Conservation (phyloP, 2,797 vertebrate genomes). For the Aulostomus chinensis region DNA sequence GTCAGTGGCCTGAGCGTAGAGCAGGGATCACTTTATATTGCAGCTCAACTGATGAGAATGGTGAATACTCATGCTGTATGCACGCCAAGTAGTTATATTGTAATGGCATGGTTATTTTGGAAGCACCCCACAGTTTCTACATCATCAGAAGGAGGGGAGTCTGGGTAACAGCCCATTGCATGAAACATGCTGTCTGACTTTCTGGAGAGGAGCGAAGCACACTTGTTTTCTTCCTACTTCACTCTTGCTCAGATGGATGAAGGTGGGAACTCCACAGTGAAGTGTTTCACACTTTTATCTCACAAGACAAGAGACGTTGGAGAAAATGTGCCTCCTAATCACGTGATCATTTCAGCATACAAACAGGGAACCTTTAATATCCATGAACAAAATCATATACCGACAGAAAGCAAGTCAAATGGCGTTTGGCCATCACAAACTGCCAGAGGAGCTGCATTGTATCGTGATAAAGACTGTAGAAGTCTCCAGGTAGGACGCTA, state of each 20-base stretch:
- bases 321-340: slow-evolving; percentile 50
- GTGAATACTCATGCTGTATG: slow-evolving; percentile 48
- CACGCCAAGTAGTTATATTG: slow-evolving; percentile 55
- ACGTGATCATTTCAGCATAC: slow-evolving; percentile 55
- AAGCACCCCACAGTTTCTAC: slow-evolving; percentile 61
- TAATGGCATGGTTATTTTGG: slow-evolving; percentile 67
- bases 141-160: slow-evolving; percentile 61
- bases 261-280: slow-evolving; percentile 47
- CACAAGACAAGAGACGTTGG: slow-evolving; percentile 51
- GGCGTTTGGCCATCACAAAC: no score
- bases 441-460: no score
- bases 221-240: slow-evolving; percentile 64
- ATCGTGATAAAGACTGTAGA: no score
- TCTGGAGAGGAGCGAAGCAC: slow-evolving; percentile 61
- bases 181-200: slow-evolving; percentile 63
- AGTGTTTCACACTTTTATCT: slow-evolving; percentile 43
- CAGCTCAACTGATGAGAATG: slow-evolving; percentile 45
- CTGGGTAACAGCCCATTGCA: slow-evolving; percentile 71
- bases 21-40: slow-evolving; percentile 50
- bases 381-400: slow-evolving; percentile 45
- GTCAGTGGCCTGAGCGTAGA: slow-evolving; percentile 35
- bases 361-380: slow-evolving; percentile 46
- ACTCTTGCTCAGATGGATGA: slow-evolving; percentile 58
- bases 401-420: no score
- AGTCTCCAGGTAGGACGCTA: no score